Evolutionary conservation across 2,888 invertebrate species (phyloP).

Genomic region (Gymnosoma rotundatum): DNA sequence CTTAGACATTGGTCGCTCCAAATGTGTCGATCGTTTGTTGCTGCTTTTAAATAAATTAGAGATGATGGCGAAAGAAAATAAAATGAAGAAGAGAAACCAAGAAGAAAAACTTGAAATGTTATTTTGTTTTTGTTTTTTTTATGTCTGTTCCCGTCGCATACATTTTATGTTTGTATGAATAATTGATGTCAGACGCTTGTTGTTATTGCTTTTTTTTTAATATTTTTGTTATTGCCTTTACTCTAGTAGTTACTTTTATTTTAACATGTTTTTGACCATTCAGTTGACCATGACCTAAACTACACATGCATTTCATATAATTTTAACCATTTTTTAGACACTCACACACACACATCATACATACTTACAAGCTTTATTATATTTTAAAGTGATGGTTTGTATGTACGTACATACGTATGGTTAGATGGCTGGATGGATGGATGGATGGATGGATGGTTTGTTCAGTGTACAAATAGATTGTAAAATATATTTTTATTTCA

Average conservation of each 20-base stretch:
- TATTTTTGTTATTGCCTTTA: background rate
- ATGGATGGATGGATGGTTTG: slow-evolving; percentile 62
- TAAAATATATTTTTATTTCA: slow-evolving; percentile 29
- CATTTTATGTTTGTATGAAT: slow-evolving; percentile 3
- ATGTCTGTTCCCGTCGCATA: slow-evolving; percentile 14
- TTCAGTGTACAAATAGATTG: background rate
- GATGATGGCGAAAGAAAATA: slow-evolving; percentile 46
- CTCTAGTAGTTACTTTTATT: slow-evolving; percentile 31
- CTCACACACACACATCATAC: slow-evolving; percentile 5
- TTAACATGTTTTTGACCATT: slow-evolving; percentile 66
- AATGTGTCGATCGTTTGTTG: background rate
- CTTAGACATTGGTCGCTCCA: background rate
- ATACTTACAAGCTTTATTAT: background rate
- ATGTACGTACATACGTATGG: background rate
- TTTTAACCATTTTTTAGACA: slow-evolving; percentile 12
- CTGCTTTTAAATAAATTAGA: slow-evolving; percentile 8
- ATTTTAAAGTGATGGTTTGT: slow-evolving; percentile 49
- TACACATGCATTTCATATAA: slow-evolving; percentile 18
- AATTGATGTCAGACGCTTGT: background rate
- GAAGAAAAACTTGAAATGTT: slow-evolving; percentile 55
- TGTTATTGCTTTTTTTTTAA: slow-evolving; percentile 2
- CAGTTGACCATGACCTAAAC: slow-evolving; percentile 70
- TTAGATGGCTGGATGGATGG: slow-evolving; percentile 43
- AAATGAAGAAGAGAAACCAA: slow-evolving; percentile 16
- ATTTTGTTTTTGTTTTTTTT: slow-evolving; percentile 20